phyloP scores from a whole-genome alignment of 2,113 vertebrate species.

The Hippopotamus amphibius region DNA sequence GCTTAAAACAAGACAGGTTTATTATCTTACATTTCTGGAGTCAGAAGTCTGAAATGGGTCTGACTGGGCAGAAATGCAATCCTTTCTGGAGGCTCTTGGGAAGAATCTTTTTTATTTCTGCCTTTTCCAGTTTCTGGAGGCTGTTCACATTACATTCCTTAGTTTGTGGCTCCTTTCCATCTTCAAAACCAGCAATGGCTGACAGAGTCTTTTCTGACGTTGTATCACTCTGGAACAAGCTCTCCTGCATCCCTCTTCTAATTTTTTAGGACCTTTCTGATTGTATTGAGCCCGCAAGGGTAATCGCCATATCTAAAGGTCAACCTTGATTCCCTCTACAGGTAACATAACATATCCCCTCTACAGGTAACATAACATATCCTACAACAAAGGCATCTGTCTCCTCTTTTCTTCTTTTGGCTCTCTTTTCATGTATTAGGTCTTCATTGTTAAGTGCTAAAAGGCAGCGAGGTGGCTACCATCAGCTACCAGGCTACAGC shows the following conservation, averaged over 20 bases:
- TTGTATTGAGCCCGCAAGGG: neutral
- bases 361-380: neutral
- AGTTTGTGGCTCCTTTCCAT: neutral
- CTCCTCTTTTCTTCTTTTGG: neutral
- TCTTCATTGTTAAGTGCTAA: neutral
- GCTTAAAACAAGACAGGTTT: neutral
- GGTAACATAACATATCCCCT: neutral
- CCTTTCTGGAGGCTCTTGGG: neutral
- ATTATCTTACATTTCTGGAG: neutral
- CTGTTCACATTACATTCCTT: neutral
- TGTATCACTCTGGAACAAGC: neutral
- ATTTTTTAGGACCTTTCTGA: neutral
- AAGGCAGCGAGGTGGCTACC: neutral
- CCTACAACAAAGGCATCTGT: neutral
- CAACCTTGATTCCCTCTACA: neutral
- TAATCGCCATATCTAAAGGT: neutral
- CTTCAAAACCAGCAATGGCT: neutral
- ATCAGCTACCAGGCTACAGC: neutral
- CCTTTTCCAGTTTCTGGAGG: neutral
- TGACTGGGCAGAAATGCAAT: neutral
- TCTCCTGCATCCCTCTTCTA: neutral
- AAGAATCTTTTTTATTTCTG: neutral
- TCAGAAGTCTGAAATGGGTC: neutral
- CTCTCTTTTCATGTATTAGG: neutral
- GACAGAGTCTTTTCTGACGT: neutral